Evolutionary conservation across 1,140 invertebrate genomes (phyloP), one percentile per base, ranked within the genome.

Genomic region (Drosophila yakuba): DNA sequence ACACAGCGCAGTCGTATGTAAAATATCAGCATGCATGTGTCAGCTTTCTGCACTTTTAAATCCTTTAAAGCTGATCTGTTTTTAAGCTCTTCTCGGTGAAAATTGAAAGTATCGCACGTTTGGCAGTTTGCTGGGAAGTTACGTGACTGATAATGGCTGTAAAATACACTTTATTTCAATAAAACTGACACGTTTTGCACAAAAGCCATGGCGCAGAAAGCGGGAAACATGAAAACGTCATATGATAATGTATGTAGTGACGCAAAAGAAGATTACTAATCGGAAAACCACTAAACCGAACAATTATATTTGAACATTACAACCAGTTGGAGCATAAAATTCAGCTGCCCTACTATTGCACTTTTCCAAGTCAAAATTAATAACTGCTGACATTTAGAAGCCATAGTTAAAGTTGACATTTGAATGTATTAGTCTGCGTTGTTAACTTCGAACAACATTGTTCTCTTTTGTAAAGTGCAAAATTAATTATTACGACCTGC

Each of bases 81-180:
- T 69, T 47, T 23, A 11, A n/a, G 10, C 23, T 15, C 17, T 43
- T 51, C 36, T 38, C 64, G 23, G 38, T 20, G 28, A 41, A 57
- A 74, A 83, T 55, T 45, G 56, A 61, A 64, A 55, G 71, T 75
- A 71, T 61, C 39, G 71, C 80, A 86, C 83, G 83, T 86, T 77
- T 61, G 57, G 41, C 62, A 76, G 83, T 88, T 88, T 83, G 78
- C 50, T 43, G 50, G 20, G 28, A 43, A 74, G 74, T 67, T 89
- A 86, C 83, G 83, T 89, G 83, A 83, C 83, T 41, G 57, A 86
- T 82, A 73, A 55, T 28, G 36, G 43, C 28, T 52, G 47, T 25
- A 50, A 11, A 36, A 56, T 35, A 43, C 35, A 59, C 11, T 52
- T 5, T 7, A 25, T 45, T 55, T 62, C 14, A 57, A 80, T 52